phyloP scores from a whole-genome alignment of 2,888 invertebrate genomes.

The Pachymerium ferrugineum region DNA sequence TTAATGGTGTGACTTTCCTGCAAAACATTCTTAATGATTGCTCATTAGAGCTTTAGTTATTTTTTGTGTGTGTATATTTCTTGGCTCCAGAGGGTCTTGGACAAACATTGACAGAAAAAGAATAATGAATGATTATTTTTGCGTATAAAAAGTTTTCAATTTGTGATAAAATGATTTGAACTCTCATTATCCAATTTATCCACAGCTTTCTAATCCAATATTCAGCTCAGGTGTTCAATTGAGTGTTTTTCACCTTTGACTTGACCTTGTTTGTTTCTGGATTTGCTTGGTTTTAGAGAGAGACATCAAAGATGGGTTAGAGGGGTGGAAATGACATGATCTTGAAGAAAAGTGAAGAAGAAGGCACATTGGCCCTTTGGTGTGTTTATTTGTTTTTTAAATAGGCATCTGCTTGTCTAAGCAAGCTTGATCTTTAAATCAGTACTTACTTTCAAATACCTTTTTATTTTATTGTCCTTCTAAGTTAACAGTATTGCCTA shows the following conservation, averaged over 20 bases:
- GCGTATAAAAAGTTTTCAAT: neutral
- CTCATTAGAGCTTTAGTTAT: neutral
- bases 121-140: neutral
- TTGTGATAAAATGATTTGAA: neutral
- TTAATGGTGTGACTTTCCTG: neutral
- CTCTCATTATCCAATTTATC: slow-evolving; percentile 1
- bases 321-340: too few species aligned
- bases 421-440: too few species aligned
- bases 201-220: neutral
- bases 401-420: too few species aligned
- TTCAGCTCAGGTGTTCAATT: neutral
- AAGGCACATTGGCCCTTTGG: too few species aligned
- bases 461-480: too few species aligned
- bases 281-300: neutral
- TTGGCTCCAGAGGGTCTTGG: neutral
- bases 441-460: too few species aligned
- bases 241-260: neutral
- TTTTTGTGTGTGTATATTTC: neutral
- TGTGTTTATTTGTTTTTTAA: too few species aligned
- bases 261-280: neutral
- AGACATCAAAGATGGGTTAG: neutral
- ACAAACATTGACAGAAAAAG: neutral
- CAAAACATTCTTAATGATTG: neutral
- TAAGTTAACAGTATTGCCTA: too few species aligned
- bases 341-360: too few species aligned